Evolutionary conservation across 2,113 vertebrate species (phyloP).

Genomic region (Argyrosomus japonicus): DNA sequence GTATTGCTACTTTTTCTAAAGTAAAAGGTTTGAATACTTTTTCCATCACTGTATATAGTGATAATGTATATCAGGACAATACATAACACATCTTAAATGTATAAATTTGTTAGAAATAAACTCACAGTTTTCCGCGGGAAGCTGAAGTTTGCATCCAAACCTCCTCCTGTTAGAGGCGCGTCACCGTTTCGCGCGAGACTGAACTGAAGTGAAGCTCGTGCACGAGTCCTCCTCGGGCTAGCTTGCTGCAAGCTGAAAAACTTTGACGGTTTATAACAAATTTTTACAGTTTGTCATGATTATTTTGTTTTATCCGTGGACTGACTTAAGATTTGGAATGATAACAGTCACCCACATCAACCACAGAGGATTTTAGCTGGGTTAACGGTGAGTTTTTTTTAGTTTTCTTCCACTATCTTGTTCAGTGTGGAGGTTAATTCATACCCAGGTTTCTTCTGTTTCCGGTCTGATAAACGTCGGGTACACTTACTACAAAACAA

Average conservation of each 20-base stretch:
- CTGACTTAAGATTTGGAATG: not conserved
- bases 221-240: constrained; percentile 3
- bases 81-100: not conserved
- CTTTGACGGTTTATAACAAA: not conserved
- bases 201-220: constrained; percentile 39
- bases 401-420: not conserved
- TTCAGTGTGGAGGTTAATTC: not conserved
- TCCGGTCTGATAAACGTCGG: not conserved
- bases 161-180: not conserved
- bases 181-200: constrained; percentile 18
- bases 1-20: not conserved
- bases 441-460: not conserved
- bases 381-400: constrained; percentile 48
- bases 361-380: not conserved
- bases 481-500: not conserved
- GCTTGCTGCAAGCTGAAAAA: constrained; percentile 24
- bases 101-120: not conserved
- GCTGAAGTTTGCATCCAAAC: not conserved
- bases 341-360: not conserved
- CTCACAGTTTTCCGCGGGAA: not conserved
- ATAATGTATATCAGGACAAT: not conserved
- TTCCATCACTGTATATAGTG: not conserved
- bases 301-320: not conserved
- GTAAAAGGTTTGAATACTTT: not conserved
- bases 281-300: not conserved